Evolutionary conservation across 1,140 invertebrate species (phyloP).

Genomic region (Homalodisca vitripennis): DNA sequence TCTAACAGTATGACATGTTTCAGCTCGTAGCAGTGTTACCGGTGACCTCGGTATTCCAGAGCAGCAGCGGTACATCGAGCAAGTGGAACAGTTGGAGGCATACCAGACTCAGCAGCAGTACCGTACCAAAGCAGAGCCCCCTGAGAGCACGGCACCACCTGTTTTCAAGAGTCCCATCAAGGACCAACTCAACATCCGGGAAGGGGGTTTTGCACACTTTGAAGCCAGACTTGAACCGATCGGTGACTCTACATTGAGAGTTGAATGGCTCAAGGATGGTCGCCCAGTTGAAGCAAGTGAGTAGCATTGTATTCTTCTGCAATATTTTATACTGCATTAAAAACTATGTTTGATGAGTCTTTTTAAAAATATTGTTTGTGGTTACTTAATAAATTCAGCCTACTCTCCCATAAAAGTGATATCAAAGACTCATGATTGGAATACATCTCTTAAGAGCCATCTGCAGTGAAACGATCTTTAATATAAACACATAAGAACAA

Average conservation of each 20-base stretch:
- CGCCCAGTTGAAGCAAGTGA: conserved; percentile 83
- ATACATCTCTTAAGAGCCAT: no score
- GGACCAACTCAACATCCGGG: conserved; percentile 83
- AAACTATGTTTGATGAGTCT: no score
- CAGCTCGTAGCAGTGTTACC: conserved; percentile 74
- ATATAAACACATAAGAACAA: no score
- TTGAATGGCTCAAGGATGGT: conserved; percentile 96
- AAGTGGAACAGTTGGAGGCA: conserved; percentile 90
- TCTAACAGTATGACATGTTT: no score
- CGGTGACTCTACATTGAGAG: conserved; percentile 85
- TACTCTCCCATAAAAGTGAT: no score
- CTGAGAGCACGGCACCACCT: conserved; percentile 75
- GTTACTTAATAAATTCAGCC: no score
- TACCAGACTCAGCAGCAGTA: conserved; percentile 75
- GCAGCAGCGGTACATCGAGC: conserved; percentile 90
- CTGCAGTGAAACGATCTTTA: no score
- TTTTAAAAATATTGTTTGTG: no score
- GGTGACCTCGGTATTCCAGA: conserved; percentile 86
- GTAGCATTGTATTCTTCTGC: no score
- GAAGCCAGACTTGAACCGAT: conserved; percentile 92
- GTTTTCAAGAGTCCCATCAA: conserved; percentile 92
- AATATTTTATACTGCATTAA: no score
- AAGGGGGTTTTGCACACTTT: conserved; percentile 94
- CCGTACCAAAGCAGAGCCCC: conserved; percentile 70
- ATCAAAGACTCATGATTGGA: no score